A percentile compares a stretch with the other conserved stretches of the same genome.
Conservation (phyloP, 1,140 invertebrate species). For the Panagrolaimus sp. region DNA sequence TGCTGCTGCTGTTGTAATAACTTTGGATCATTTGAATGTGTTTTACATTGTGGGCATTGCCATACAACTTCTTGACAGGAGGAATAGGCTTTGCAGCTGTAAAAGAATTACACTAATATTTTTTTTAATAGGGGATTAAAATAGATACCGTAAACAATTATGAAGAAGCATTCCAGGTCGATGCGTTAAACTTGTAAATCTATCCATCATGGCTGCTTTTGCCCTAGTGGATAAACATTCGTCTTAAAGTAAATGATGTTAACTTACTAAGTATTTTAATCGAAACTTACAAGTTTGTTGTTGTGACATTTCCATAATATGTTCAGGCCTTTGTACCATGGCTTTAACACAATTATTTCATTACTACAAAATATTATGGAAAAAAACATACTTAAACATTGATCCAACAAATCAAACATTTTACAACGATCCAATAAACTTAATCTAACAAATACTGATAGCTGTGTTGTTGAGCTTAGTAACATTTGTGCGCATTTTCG, state of each 20-base stretch:
- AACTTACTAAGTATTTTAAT: conserved; percentile 8
- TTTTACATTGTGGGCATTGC: conserved; percentile 56
- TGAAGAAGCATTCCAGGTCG: conserved; percentile 40
- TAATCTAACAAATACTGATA: conserved; percentile 54
- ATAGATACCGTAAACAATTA: conserved; percentile 29
- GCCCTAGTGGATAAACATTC: conserved; percentile 55
- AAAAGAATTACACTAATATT: conserved; percentile 14
- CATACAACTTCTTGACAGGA: conserved; percentile 47
- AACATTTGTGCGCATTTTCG: conserved; percentile 52
- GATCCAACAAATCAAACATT: conserved; percentile 51
- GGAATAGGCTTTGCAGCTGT: conserved; percentile 48
- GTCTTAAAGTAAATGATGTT: conserved; percentile 29
- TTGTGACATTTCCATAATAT: conserved; percentile 56
- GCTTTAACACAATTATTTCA: no score
- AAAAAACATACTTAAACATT: no score
- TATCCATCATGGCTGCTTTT: conserved; percentile 48
- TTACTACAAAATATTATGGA: no score
- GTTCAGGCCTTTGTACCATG: conserved; percentile 52
- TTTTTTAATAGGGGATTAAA: not conserved
- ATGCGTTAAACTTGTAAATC: conserved; percentile 44
- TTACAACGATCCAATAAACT: conserved; percentile 55
- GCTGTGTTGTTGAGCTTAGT: conserved; percentile 48
- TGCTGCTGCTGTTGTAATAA: not conserved
- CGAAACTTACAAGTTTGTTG: conserved; percentile 50
- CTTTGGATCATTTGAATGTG: conserved; percentile 37